Evolutionary conservation across 2,113 vertebrate species (phyloP).

Genomic region (Toxostoma redivivum): DNA sequence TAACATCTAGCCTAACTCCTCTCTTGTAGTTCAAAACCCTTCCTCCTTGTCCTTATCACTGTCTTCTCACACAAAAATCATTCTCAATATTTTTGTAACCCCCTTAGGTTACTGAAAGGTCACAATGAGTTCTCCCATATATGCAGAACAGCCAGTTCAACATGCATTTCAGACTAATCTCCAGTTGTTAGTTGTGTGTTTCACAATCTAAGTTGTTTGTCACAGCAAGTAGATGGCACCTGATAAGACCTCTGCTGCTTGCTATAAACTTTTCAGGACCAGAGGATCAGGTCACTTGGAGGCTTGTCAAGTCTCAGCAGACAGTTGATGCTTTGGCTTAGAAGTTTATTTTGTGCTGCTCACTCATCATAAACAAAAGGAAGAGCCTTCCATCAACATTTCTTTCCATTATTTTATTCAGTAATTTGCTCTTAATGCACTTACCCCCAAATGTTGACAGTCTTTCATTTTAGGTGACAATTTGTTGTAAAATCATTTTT

Average conservation of each 20-base stretch:
- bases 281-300: neutral
- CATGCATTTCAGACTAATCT: neutral
- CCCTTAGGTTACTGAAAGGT: neutral
- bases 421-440: neutral
- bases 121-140: neutral
- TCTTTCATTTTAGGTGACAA: neutral
- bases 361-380: neutral
- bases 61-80: neutral
- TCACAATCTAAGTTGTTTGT: neutral
- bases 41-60: neutral
- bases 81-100: neutral
- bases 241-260: neutral
- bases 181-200: neutral
- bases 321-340: neutral
- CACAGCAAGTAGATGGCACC: neutral
- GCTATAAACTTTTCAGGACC: neutral
- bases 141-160: neutral
- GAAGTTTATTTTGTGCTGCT: neutral
- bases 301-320: neutral
- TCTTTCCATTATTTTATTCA: neutral
- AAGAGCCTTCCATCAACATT: neutral
- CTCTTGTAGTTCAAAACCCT: neutral
- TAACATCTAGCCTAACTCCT: neutral
- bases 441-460: neutral
- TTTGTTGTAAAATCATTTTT: neutral